Base-by-base conservation (phyloP, 37 sponge, comb jelly and placozoan species). In the Bolinopsis microptera region DNA sequence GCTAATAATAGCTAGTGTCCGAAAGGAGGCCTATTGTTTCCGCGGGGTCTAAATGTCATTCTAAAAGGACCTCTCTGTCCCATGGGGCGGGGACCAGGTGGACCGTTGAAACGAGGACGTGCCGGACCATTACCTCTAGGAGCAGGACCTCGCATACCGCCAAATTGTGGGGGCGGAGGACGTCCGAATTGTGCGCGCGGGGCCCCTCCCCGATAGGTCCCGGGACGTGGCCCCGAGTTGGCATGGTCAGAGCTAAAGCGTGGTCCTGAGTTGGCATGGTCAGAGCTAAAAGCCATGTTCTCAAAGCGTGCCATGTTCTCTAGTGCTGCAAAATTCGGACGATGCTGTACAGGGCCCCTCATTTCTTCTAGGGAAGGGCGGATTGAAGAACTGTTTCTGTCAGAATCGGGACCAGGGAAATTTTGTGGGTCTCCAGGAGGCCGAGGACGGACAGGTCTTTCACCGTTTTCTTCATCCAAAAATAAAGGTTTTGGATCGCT, bases 11-110 rank as follows among this genome's bases (percentile, higher is more conserved):
- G 5, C 61, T 48, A 70, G 37, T 35, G 21, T 32, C 80, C 80
- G 33, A 77, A 77, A 2, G 35, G 36, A 33, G 80, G 80, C 74
- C 74, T 70, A 70, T 70, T 70, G 74, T 70, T 70, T 26, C 30
- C 61, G 9, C 5, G 5, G 9, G 61, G 61, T 48, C 61, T 48
- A 48, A 48, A 48, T 48, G 61, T 48, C 61, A 48, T 48, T 13
- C 61, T 5, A 13, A 48, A 48, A 48, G 61, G 61, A 48, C 61
- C 61, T 48, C 61, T 48, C 13, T 48, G 61, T 48, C 61, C 9
- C 61, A 48, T 48, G 5, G 5, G 61, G 13, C 13, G 61, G 61
- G 61, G 61, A 48, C 61, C 61, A 13, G 61, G 61, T 48, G 61
- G 61, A 48, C 61, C 61, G 61, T 48, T 48, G 13, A 48, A 48